Conservation (phyloP, 2,113 vertebrate species). For the Machaerirhynchus nigripectus region DNA sequence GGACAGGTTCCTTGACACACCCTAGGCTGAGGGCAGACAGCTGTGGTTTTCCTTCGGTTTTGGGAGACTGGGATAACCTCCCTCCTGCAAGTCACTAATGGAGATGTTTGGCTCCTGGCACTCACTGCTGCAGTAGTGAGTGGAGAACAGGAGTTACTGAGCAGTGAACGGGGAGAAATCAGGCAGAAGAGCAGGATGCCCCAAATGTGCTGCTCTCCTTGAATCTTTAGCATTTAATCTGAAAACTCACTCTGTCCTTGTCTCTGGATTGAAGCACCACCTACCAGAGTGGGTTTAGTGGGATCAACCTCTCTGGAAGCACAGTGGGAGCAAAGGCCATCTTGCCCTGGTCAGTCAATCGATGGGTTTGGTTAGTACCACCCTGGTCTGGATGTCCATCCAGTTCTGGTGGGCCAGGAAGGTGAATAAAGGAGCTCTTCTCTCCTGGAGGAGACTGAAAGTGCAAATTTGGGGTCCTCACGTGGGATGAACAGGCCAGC, state of each 20-base stretch:
- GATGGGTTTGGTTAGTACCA: neutral
- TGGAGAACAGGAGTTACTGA: neutral
- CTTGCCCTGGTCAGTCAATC: fast-evolving
- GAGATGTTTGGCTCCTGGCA: neutral
- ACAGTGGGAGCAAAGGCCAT: neutral
- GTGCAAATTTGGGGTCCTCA: neutral
- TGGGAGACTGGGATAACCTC: neutral
- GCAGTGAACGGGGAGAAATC: neutral
- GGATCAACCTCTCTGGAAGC: neutral
- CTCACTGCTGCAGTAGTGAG: neutral
- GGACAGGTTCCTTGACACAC: constrained; percentile 46
- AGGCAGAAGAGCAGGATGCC: neutral
- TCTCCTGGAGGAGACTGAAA: neutral
- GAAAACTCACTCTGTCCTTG: neutral
- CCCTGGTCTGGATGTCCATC: neutral
- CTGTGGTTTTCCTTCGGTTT: constrained; percentile 35
- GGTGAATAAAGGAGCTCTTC: neutral
- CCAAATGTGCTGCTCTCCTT: neutral
- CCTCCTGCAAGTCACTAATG: neutral
- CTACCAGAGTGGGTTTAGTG: neutral
- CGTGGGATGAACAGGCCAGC: fast-evolving
- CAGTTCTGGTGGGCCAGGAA: neutral
- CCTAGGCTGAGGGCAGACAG: constrained; percentile 13
- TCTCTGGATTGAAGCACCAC: neutral
- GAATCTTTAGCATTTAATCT: neutral